Percentiles rank a stretch among this genome's conserved stretches.
These are phyloP conservation scores for Phlogophora meticulosa DNA, from an alignment of 2,888 invertebrate species.

Conservation along the genomic window DNA sequence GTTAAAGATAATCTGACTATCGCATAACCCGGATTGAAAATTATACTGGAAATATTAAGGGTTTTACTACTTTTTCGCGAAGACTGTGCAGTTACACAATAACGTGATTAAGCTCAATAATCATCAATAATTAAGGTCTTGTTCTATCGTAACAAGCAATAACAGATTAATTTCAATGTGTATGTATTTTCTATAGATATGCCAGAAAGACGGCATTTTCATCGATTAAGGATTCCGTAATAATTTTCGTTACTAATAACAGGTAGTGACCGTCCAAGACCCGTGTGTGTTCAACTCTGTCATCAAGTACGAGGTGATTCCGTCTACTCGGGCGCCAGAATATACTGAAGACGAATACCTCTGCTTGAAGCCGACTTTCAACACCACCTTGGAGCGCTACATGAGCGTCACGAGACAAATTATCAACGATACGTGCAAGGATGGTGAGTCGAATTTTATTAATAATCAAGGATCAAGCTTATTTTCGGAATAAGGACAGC, in stretches of 20 bases:
- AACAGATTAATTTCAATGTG: no score
- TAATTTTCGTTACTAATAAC: constrained; percentile 24
- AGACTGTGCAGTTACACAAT: no score
- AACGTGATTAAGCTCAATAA: no score
- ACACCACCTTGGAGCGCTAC: constrained; percentile 82
- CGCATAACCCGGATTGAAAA: no score
- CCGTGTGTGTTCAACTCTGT: constrained; percentile 85
- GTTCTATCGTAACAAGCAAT: no score
- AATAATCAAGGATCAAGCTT: not conserved
- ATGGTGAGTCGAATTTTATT: constrained; percentile 71
- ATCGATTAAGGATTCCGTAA: not conserved
- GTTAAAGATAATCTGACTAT: no score
- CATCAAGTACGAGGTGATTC: constrained; percentile 85
- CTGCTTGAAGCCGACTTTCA: constrained; percentile 82
- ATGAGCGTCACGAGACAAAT: constrained; percentile 80
- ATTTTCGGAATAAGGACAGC: not conserved
- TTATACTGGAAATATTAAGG: no score
- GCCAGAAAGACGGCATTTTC: not conserved
- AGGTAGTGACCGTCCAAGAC: constrained; percentile 78
- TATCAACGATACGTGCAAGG: constrained; percentile 81
- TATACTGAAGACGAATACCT: constrained; percentile 84
- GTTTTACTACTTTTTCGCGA: no score
- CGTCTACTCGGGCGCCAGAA: constrained; percentile 72
- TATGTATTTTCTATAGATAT: not conserved
- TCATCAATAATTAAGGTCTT: no score